Base-by-base conservation (phyloP, 2,888 invertebrate species). In the Nysson spinosus region DNA sequence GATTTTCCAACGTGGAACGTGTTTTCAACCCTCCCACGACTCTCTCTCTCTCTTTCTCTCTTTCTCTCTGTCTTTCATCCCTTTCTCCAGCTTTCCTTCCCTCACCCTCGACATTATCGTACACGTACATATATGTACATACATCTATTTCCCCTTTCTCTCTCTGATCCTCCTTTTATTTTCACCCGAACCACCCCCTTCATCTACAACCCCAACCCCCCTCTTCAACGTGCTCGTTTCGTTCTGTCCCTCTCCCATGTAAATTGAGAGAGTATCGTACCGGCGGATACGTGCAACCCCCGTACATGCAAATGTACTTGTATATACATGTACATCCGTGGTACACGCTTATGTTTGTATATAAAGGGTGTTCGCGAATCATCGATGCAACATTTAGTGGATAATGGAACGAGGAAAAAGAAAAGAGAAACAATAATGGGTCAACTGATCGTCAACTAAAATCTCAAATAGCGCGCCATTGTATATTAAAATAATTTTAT, bases 1-100 rank as follows among this genome's bases (percentile, higher is more conserved):
- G 49, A 69, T 69, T 69, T 61, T 50, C 68, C 46, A 20, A n/a
- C 46, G 6, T 19, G 46, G 17, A 16, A 43, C 55, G 30, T 50
- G 49, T 62, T 71, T 56, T 62, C 32, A 32, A 11, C n/a, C 35
- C 28, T 26, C 30, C 39, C 19, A 2, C 28, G 22, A 22, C 7
- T 14, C 17, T n/a, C n/a, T n/a, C 52, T 26, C 28, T 22, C 12
- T n/a, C 16, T 34, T 4, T 4, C 30, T 7, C 20, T 0, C 34
- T 26, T 12, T 5, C 0, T n/a, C 0, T 7, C 39, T 11, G 6
- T 20, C 20, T 9, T n/a, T n/a, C n/a, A n/a, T n/a, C n/a, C 1
- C 4, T 20, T n/a, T 26, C 16, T 42, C 2, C 9, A 28, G 1
- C 14, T 22, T 11, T 35, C 22, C 11, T 19, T 19, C 30, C 35